phyloP scores from a whole-genome alignment of 2,113 vertebrate species.

The Nothoprocta perdicaria region DNA sequence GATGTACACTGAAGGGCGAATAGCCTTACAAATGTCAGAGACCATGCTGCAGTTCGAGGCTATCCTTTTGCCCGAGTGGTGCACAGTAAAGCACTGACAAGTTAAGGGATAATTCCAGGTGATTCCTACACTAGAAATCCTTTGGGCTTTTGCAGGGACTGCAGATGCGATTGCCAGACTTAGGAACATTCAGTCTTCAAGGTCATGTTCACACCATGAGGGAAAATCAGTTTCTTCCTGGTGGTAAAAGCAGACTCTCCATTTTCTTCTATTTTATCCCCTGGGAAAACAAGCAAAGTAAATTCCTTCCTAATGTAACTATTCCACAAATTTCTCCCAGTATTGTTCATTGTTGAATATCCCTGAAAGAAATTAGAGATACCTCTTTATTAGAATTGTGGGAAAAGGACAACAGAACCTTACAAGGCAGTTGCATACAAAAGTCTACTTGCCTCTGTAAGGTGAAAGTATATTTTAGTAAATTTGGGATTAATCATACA shows the following conservation, averaged over 20 bases:
- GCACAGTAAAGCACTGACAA: background rate
- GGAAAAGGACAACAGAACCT: background rate
- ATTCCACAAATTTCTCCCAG: background rate
- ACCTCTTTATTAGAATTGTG: background rate
- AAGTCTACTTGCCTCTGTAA: background rate
- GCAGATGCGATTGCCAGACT: background rate
- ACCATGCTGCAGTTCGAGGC: background rate
- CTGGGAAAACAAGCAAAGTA: background rate
- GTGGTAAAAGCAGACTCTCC: background rate
- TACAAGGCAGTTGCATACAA: background rate
- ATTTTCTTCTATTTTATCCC: background rate
- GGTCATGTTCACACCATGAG: background rate
- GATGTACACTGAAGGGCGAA: background rate
- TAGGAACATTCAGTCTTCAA: background rate
- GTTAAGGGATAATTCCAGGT: conserved; percentile 2
- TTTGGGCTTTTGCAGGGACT: background rate
- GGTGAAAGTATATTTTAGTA: background rate
- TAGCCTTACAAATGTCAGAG: conserved; percentile 14
- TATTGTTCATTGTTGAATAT: background rate
- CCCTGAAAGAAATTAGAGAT: background rate
- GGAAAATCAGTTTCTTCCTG: background rate
- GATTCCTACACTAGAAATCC: background rate
- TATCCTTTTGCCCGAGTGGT: conserved; percentile 6
- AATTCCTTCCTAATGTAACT: background rate
- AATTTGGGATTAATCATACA: background rate